phyloP scores from a whole-genome alignment of 2,888 invertebrate genomes.

The Cataglyphis altisquamis region DNA sequence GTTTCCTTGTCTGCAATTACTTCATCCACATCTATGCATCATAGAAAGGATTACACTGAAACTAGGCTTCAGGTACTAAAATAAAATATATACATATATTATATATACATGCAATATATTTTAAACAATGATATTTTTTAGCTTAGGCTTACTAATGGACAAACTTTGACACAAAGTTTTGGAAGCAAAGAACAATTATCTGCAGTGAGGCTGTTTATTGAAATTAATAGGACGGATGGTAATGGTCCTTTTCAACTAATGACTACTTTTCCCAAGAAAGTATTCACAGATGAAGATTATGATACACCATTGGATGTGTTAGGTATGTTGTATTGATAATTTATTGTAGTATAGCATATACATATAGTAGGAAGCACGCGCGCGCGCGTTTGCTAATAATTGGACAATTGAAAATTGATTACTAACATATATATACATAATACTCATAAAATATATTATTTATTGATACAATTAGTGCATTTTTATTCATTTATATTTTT shows the following conservation, averaged over 20 bases:
- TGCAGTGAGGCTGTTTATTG: constrained; percentile 95
- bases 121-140: constrained; percentile 81
- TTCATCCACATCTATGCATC: constrained; percentile 69
- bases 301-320: constrained; percentile 94
- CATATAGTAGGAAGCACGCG: neutral
- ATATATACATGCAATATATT: neutral
- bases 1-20: constrained; percentile 82
- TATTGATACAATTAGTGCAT: neutral
- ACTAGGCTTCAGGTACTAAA: constrained; percentile 89
- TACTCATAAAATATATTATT: neutral
- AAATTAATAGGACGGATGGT: constrained; percentile 93
- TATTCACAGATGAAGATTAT: constrained; percentile 95
- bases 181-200: constrained; percentile 95
- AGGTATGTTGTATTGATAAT: constrained; percentile 87
- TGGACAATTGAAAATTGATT: no score
- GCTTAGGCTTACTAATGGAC: constrained; percentile 93
- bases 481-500: neutral
- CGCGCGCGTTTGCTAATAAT: no score
- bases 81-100: neutral
- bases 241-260: constrained; percentile 92
- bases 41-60: constrained; percentile 89
- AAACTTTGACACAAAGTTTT: constrained; percentile 91
- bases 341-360: neutral
- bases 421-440: neutral
- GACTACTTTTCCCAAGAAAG: constrained; percentile 96